Conservation (phyloP, 2,113 vertebrate species). For the Leptobrachium leishanense region DNA sequence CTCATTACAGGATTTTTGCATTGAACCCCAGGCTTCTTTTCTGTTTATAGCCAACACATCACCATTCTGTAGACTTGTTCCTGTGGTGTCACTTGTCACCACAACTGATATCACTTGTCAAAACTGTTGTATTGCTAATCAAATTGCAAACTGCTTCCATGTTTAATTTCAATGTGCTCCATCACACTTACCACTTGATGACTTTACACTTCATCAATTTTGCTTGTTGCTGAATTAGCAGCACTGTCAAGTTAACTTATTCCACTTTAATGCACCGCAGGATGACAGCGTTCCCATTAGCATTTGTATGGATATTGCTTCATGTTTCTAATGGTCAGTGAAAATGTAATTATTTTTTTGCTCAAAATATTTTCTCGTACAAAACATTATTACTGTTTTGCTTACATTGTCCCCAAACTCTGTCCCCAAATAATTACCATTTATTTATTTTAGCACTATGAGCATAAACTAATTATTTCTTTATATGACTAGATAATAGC, state of each 20-base stretch:
- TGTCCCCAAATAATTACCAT: too few species aligned
- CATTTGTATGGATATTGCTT: neutral
- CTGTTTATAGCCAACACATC: too few species aligned
- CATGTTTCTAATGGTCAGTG: neutral
- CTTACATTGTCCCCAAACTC: too few species aligned
- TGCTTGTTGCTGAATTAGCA: constrained; percentile 34
- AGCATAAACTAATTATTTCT: too few species aligned
- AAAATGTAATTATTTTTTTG: too few species aligned
- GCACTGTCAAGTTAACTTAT: constrained; percentile 38
- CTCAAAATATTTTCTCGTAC: too few species aligned
- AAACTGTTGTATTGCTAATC: constrained; percentile 17
- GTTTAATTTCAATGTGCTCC: constrained; percentile 23
- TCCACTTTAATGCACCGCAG: constrained; percentile 17
- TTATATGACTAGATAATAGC: too few species aligned
- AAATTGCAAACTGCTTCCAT: constrained; percentile 2
- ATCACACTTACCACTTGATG: constrained; percentile 26
- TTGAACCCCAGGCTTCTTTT: too few species aligned
- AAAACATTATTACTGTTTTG: too few species aligned
- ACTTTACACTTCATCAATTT: constrained; percentile 30
- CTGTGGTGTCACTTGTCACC: neutral
- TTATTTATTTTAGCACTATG: too few species aligned
- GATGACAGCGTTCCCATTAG: constrained; percentile 3
- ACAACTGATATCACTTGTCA: constrained; percentile 21
- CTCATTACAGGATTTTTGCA: too few species aligned
- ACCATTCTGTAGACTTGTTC: too few species aligned